Base-by-base conservation (phyloP, 2,888 invertebrate species). In the Bedellia somnulentella region DNA sequence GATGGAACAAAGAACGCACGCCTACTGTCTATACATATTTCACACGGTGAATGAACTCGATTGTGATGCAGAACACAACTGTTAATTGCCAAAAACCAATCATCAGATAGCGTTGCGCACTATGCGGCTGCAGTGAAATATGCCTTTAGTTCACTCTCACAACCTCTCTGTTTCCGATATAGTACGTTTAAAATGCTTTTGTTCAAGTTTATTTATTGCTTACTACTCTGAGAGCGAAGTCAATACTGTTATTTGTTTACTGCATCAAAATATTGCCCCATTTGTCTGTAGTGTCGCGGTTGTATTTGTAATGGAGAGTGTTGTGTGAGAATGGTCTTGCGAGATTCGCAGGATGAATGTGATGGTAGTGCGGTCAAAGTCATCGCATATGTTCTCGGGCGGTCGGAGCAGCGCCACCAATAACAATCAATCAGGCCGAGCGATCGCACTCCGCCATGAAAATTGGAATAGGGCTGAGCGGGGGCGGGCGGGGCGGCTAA, bases 61-160 rank as follows among this genome's bases (percentile, higher is more conserved):
- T 60, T 66, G 59, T 59, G 56, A 62, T 57, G 66, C 64, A 9
- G 68, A 59, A 64, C 70, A 73, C 71, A 73, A 71, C 68, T 63
- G 75, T 57, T 75, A 75, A 75, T 75, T 75, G 73, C 73, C 75
- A 75, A 75, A 75, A 75, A 75, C 71, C 75, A 75, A 75, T 75
- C 75, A 75, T 75, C 75, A 75, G 75, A 75, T 75, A 75, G 73
- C 70, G 68, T 49, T 50, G 27, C 5, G 24, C 23, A 32, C 52
- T 53, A 52, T 57, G 59, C 67, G 60, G 60, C 53, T 57, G 52
- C 52, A 53, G 56, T 73, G 71, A 73, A 67, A 70, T 70, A 71
- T 66, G 60, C 62, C 68, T 67, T 67, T 58, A 57, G 63, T 62
- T 58, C 64, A 24, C 8, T 27, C 18, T 8, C 9, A 8, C 15